A percentile compares a stretch with the other conserved stretches of the same genome.
These are phyloP conservation scores for Squalus acanthias DNA, from an alignment of 2,797 vertebrate genomes.

Conservation along the genomic window DNA sequence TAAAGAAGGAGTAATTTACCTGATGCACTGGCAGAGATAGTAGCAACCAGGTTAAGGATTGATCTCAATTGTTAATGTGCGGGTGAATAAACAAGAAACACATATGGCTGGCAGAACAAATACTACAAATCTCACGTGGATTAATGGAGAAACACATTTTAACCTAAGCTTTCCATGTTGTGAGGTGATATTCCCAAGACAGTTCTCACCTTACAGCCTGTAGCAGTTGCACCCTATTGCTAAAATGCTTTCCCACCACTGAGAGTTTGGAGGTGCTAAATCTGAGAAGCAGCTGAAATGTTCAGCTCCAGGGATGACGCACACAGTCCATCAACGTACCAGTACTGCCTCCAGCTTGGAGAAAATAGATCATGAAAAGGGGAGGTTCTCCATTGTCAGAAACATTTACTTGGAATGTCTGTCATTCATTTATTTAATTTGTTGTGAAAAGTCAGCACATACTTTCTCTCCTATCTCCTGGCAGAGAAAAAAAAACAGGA, in stretches of 20 bases:
- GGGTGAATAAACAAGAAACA: constrained; percentile 23
- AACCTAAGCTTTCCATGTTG: background rate
- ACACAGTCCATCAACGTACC: background rate
- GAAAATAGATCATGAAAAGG: background rate
- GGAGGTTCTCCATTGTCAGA: background rate
- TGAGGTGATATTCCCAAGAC: constrained; percentile 10
- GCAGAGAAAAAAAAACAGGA: background rate
- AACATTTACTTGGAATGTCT: background rate
- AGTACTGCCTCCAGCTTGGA: background rate
- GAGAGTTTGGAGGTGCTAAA: constrained; percentile 29
- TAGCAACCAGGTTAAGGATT: background rate
- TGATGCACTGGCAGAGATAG: too few relatives aligned
- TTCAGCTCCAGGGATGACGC: constrained; percentile 5
- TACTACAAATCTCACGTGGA: constrained; percentile 5
- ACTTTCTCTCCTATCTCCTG: background rate
- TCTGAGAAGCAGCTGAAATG: background rate
- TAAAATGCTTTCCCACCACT: background rate
- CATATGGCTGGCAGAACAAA: constrained; percentile 24
- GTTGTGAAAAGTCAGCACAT: constrained; percentile 7
- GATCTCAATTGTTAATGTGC: constrained; percentile 21
- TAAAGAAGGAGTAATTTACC: constrained; percentile 1
- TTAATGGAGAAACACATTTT: constrained; percentile 19
- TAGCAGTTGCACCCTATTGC: background rate
- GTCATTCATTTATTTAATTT: background rate
- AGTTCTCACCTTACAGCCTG: background rate